These are phyloP conservation scores for Australoheros scitulus DNA, from an alignment of 2,113 vertebrate species.

Conservation along the genomic window DNA sequence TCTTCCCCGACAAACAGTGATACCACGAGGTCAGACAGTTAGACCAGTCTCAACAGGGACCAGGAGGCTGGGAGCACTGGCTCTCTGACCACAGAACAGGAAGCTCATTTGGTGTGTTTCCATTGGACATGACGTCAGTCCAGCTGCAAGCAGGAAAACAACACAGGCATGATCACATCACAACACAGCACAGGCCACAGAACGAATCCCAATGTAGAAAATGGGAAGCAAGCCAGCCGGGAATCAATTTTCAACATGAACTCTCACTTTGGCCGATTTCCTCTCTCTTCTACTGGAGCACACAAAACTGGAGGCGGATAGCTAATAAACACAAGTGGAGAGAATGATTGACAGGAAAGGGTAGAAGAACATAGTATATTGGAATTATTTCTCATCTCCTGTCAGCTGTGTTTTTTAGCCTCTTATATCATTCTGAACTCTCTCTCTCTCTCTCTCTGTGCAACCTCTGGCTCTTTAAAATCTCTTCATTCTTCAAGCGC, in stretches of 20 bases:
- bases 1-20: not conserved
- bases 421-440: not conserved
- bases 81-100: constrained; percentile 25
- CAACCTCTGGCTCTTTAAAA: not conserved
- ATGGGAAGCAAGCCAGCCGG: not conserved
- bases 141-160: constrained; percentile 22
- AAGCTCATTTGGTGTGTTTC: constrained; percentile 44
- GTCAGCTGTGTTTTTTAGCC: constrained; percentile 24
- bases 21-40: not conserved
- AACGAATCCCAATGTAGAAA: not conserved
- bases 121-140: constrained; percentile 57
- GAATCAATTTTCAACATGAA: constrained; percentile 46
- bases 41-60: not conserved
- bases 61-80: constrained; percentile 31
- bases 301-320: not conserved
- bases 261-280: constrained; percentile 24
- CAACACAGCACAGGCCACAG: not conserved
- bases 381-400: constrained; percentile 9
- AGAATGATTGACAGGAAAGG: constrained; percentile 3
- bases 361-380: not conserved
- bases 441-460: not conserved
- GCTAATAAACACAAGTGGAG: constrained; percentile 2
- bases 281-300: not conserved
- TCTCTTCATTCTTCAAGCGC: not conserved
- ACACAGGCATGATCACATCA: not conserved